phyloP scores from a whole-genome alignment of 2,113 vertebrate species.

The Vulpes ferrilata region DNA sequence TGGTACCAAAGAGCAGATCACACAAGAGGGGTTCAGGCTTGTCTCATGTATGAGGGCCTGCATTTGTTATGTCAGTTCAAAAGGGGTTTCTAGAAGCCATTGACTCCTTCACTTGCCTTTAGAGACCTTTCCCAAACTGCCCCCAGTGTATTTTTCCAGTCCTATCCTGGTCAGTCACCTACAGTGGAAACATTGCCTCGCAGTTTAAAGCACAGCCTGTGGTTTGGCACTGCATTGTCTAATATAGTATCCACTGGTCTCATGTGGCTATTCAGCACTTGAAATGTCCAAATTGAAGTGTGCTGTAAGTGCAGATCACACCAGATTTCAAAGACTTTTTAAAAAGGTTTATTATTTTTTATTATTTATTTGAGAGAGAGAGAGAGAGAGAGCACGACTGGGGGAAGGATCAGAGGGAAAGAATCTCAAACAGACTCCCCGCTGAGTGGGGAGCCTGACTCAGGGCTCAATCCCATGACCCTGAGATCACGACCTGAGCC shows the following conservation, averaged over 20 bases:
- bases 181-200: fast-evolving
- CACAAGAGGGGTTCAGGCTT: neutral
- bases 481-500: no score
- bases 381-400: no score
- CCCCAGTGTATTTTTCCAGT: neutral
- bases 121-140: neutral
- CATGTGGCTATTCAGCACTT: neutral
- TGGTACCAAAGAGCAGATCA: neutral
- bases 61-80: neutral
- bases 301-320: neutral
- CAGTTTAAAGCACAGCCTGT: neutral
- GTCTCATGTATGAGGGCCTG: neutral
- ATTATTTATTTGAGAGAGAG: no score
- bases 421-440: no score
- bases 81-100: neutral
- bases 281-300: neutral
- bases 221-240: neutral
- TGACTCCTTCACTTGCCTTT: neutral
- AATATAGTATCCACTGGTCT: neutral
- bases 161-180: neutral
- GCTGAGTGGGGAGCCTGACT: no score
- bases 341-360: no score
- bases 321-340: neutral
- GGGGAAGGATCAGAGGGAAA: no score
- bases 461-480: no score